A percentile compares a stretch with the other conserved stretches of the same genome.
Evolutionary conservation across 2,113 vertebrate genomes (phyloP).

Genomic region (Piaya cayana): DNA sequence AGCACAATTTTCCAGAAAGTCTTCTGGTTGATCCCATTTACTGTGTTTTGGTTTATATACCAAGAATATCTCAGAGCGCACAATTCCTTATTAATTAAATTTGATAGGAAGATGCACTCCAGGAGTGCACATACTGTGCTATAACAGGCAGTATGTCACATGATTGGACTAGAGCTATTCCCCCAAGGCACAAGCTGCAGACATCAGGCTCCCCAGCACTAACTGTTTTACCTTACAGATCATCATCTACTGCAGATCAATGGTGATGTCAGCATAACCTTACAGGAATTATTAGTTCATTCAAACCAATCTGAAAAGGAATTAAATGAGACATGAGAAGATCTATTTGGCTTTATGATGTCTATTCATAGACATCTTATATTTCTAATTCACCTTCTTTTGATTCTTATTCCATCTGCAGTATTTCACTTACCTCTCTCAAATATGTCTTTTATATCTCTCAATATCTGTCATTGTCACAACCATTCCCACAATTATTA

Average conservation of each 20-base stretch:
- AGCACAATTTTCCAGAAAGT: not conserved
- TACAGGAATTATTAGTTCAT: not conserved
- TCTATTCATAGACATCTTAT: not conserved
- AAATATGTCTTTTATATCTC: not conserved
- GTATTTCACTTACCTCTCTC: not conserved
- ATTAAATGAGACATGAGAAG: not conserved
- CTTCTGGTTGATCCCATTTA: not conserved
- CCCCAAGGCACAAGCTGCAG: not conserved
- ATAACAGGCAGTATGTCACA: not conserved
- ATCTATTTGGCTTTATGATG: not conserved
- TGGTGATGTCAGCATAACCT: not conserved
- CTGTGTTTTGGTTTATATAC: not conserved
- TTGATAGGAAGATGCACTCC: rapidly evolving
- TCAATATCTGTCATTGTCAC: not conserved
- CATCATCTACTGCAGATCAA: not conserved
- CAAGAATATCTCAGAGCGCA: not conserved
- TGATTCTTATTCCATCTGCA: not conserved
- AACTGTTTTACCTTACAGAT: not conserved
- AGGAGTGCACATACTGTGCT: not conserved
- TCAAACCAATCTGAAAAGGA: not conserved
- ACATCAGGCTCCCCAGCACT: not conserved
- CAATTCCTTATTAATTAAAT: not conserved
- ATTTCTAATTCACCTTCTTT: not conserved
- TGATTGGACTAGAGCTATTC: not conserved
- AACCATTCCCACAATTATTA: rapidly evolving